Conservation (phyloP, 2,888 invertebrate species). For the Eupithecia tripunctaria region DNA sequence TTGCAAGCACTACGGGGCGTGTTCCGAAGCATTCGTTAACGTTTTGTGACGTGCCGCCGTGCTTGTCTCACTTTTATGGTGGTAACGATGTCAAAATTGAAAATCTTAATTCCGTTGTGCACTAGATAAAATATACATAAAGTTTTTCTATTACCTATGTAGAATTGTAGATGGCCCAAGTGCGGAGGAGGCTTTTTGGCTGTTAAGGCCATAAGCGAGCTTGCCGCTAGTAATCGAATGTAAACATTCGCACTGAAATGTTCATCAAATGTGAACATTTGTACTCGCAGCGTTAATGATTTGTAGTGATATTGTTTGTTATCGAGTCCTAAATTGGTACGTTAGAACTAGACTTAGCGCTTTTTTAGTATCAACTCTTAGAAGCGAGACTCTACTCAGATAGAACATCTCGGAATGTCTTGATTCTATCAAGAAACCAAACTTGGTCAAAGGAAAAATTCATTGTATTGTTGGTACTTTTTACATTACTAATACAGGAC, state of each 20-base stretch:
- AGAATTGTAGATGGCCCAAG: background rate
- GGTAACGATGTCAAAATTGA: background rate
- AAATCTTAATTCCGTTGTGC: background rate
- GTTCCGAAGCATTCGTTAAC: slow-evolving; percentile 28
- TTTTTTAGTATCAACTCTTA: too few relatives aligned
- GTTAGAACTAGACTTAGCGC: too few relatives aligned
- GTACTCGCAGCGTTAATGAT: too few relatives aligned
- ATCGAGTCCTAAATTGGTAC: too few relatives aligned
- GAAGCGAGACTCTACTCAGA: background rate
- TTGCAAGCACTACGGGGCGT: slow-evolving; percentile 43
- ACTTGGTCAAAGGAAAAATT: background rate
- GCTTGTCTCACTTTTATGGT: slow-evolving; percentile 9
- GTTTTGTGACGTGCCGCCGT: slow-evolving; percentile 23
- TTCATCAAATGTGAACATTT: background rate
- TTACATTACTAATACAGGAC: background rate
- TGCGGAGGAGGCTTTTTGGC: background rate
- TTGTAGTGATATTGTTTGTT: too few relatives aligned
- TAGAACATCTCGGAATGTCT: background rate
- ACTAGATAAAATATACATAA: too few relatives aligned
- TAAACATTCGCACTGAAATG: background rate
- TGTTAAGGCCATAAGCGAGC: background rate
- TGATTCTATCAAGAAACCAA: background rate
- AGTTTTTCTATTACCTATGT: too few relatives aligned
- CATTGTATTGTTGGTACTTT: background rate
- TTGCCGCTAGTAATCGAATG: background rate